These are phyloP conservation scores for Zosterops lateralis DNA, from an alignment of 2,113 vertebrate genomes.

Conservation along the genomic window DNA sequence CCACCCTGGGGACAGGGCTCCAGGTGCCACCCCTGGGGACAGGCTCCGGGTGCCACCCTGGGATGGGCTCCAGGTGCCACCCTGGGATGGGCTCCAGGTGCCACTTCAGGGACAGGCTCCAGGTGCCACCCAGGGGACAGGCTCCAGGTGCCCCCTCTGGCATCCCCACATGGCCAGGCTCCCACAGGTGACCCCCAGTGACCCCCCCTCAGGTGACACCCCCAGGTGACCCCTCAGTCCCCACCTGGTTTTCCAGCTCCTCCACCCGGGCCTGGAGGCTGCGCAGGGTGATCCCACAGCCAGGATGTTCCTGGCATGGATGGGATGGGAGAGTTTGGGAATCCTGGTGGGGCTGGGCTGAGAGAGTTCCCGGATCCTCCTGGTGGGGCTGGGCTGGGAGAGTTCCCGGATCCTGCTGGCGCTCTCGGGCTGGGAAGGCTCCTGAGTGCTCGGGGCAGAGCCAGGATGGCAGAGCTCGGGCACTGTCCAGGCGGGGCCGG, in stretches of 20 bases:
- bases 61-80: neutral
- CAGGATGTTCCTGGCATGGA: neutral
- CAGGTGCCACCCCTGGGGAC: neutral
- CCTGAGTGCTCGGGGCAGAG: neutral
- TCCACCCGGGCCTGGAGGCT: neutral
- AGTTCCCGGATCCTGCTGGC: neutral
- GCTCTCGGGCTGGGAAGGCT: no score
- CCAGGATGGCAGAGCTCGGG: neutral
- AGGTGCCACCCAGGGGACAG: neutral
- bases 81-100: neutral
- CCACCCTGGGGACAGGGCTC: neutral
- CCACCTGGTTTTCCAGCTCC: neutral
- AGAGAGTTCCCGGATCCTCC: neutral
- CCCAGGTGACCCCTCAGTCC: neutral
- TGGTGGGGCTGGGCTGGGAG: no score
- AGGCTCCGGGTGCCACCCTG: neutral
- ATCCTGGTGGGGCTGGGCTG: no score
- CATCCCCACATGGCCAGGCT: no score
- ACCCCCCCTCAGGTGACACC: neutral
- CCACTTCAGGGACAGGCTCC: neutral
- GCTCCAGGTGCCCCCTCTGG: neutral
- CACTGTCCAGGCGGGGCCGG: neutral
- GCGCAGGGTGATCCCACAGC: neutral
- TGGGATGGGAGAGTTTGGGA: neutral
- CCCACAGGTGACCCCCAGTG: no score